Evolutionary conservation across 2,113 vertebrate genomes (phyloP), one percentile per base, ranked within the genome.

Genomic region (Urocynchramus pylzowi): DNA sequence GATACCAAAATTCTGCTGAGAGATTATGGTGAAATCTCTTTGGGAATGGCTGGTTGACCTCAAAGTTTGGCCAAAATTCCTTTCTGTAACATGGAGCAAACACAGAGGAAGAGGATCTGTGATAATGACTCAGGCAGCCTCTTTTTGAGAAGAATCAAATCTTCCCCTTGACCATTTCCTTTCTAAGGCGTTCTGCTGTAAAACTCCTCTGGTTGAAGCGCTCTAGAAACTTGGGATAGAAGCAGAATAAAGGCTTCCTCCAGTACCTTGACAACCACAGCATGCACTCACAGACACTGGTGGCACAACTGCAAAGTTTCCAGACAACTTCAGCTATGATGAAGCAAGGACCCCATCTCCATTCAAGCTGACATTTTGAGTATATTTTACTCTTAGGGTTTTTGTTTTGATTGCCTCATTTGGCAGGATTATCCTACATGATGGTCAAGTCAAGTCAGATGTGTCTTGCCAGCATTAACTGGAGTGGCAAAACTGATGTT

Each of bases 321-420:
- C 73, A 95, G 69, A 78, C 71, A 81, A 64, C 31, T 64, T 90
- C 75, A 91, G 83, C 56, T 74, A 11, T 9, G 39, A 63, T 24
- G 22, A 90, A 81, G 44, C 39, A 84, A 92, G 52, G 44, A 90
- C 9, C 15, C 16, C 41, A 73, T 23, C 69, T 63, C 74, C 77
- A 81, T 57, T 75, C 56, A 71, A 75, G 18, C 3, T 84, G 79
- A 84, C 39, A 76, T 74, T 85, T 15, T 63, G 44, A 56, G 60
- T 64, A 13, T 50, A 59, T 80, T 91, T 91, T 74, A 63, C 42
- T 73, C 54, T 67, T 49, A 39, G n/a, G 37, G 6, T 18, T 67
- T 95, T 92, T 88, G 63, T 84, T 95, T 70, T 57, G 59, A 61
- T 53, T 86, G 85, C 52, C 11, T 79, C 65, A 83, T 96, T 91